Base-by-base conservation (phyloP, 2,113 vertebrate genomes). In the Strix aluco region DNA sequence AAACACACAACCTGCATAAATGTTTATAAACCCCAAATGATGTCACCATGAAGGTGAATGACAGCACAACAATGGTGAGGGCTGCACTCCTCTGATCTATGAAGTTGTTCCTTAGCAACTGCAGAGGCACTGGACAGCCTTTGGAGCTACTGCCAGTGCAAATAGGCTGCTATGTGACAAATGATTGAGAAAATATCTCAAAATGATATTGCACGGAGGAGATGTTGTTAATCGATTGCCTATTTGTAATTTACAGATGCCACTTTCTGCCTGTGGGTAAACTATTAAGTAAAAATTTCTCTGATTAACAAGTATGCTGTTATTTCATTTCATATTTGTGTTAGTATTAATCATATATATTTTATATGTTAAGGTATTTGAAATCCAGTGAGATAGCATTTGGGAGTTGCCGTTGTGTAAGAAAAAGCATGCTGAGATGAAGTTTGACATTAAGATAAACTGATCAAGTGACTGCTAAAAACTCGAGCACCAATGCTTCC, bases 401-500 rank as follows among this genome's bases (percentile, higher is more conserved):
- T n/a, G 18, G 57, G 47, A 71, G 65, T 38, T 88, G 81, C 42
- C 79, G 18, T 10, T 4, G 6, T 16, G 11, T 67, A 66, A 78
- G 34, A 34, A 89, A 85, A 73, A 51, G 27, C 63, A 54, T 1
- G 3, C 22, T 36, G 63, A 92, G 18, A 44, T 63, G 23, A 52
- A 92, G 58, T 78, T 36, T 66, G 38, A 65, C 51, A 30, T 62
- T 22, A 70, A 73, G 36, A 82, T 52, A 89, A 83, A 66, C 29
- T 75, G 57, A 86, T 32, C 4, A 16, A 84, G 44, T 3, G 13
- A 55, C 23, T 86, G 26, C 18, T 88, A 30, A 86, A 90, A 88
- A 19, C 44, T 70, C 1, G 0, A 73, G 49, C 32, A 63, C 26
- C 0, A 0, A 3, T 72, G 34, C 11, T 80, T 82, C 75, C 19